Evolutionary conservation across 2,888 invertebrate genomes (phyloP).

Genomic region (Agriopis aurantiaria): DNA sequence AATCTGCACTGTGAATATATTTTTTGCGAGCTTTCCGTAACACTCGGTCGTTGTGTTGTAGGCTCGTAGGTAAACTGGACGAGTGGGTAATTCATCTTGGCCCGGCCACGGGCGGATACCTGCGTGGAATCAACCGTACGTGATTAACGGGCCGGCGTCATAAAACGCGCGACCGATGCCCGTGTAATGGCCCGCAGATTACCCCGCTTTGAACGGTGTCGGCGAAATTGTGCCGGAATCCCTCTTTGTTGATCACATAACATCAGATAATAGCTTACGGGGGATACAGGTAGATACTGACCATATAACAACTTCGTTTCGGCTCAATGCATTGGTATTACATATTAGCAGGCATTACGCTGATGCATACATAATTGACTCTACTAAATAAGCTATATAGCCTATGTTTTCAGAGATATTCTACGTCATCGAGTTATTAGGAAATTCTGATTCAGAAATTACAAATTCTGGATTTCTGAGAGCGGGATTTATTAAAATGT

Average conservation of each 20-base stretch:
- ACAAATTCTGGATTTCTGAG: too few species aligned
- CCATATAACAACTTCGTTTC: constrained; percentile 4
- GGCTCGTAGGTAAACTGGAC: constrained; percentile 25
- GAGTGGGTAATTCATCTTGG: constrained; percentile 48
- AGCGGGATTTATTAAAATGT: too few species aligned
- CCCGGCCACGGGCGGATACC: constrained; percentile 47
- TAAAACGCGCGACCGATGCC: constrained; percentile 47
- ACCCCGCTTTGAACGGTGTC: constrained; percentile 39
- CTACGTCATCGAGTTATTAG: background rate
- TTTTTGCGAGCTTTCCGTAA: background rate
- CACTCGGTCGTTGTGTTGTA: background rate
- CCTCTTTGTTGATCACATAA: constrained; percentile 44
- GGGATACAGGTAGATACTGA: constrained; percentile 5
- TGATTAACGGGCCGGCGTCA: constrained; percentile 52
- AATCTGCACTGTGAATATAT: background rate
- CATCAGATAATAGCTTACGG: constrained; percentile 27
- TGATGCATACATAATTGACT: background rate
- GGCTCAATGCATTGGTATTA: background rate
- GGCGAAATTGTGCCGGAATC: constrained; percentile 46
- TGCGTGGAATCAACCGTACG: constrained; percentile 52
- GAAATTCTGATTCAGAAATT: too few species aligned
- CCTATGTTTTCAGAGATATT: background rate
- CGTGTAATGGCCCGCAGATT: constrained; percentile 49
- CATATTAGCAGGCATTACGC: background rate
- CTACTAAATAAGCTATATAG: background rate